Conservation (phyloP, 2,797 vertebrate genomes). For the Cossypha heuglini region DNA sequence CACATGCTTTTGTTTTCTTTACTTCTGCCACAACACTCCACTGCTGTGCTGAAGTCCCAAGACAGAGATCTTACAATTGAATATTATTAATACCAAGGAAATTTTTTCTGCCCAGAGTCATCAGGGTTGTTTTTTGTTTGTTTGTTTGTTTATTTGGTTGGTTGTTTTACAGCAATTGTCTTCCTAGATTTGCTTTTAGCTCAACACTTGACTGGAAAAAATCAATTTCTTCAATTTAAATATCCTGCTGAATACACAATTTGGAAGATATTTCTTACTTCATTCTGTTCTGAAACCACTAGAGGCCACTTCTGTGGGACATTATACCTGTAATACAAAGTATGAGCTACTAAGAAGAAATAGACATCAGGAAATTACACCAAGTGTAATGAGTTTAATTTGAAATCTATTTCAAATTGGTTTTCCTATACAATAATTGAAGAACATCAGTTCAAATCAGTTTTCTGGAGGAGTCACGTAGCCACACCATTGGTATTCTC, state of each 20-base stretch:
- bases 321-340: background rate
- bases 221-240: conserved; percentile 47
- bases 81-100: background rate
- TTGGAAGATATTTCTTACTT: background rate
- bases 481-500: background rate
- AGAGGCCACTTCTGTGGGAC: background rate
- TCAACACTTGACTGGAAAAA: background rate
- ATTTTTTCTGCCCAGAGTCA: background rate
- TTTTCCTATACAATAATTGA: background rate
- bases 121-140: background rate
- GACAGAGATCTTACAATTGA: background rate
- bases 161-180: background rate
- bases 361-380: background rate
- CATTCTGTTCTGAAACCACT: conserved; percentile 6
- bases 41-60: background rate
- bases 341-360: background rate
- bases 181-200: background rate
- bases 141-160: background rate
- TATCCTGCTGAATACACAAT: background rate
- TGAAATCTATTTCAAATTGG: background rate
- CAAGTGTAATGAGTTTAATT: background rate
- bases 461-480: background rate
- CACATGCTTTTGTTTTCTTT: background rate
- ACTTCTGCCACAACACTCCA: background rate
- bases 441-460: background rate